Evolutionary conservation across 2,888 invertebrate genomes (phyloP), one percentile per base, ranked within the genome.

Genomic region (Brachynemurus nebulosus): DNA sequence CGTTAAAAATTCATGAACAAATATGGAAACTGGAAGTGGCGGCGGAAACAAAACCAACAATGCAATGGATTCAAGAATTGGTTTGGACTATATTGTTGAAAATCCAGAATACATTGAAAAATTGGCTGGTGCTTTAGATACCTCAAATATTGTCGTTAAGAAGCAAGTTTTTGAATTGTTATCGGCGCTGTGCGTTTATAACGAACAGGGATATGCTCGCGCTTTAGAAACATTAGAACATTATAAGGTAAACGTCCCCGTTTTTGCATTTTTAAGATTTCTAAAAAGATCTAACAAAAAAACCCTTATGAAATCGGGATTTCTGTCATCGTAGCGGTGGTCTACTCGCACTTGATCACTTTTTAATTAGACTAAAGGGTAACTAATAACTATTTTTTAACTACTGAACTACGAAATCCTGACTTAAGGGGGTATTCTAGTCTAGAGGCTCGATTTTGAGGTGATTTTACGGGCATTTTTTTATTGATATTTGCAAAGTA

Each of bases 81-180:
- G 92, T 56, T 75, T 93, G 66, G 90, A 91, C 70, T 90, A 89
- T 67, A 89, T 93, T 63, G 89, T 92, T 54, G 88, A 91, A 67
- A 89, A 91, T 69, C 85, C 85, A 52, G 91, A 91, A 65, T 91
- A 91, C 67, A 84, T 86, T 55, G 77, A 79, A 56, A 91, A 92
- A 67, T 77, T 93, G 57, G 89, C 91, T 42, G 84, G 88, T 66
- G 95, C 93, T 54, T 74, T 95, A 66, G 89, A 91, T 63, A 90
- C 92, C 34, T 82, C 78, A 54, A 91, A 90, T 60, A 78, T 80
- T 43, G 82, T 86, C 51, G 90, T 95, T 55, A 93, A 93, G 73
- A 93, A 93, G 67, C 93, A 93, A 75, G 91, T 95, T 60, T 86
- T 95, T 66, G 93, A 96, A 70, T 71, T 96, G 49, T 75, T 96